A percentile compares a stretch with the other conserved stretches of the same genome.
These are phyloP conservation scores for Melanostigma gelatinosum DNA, from an alignment of 2,113 vertebrate species.

Conservation along the genomic window DNA sequence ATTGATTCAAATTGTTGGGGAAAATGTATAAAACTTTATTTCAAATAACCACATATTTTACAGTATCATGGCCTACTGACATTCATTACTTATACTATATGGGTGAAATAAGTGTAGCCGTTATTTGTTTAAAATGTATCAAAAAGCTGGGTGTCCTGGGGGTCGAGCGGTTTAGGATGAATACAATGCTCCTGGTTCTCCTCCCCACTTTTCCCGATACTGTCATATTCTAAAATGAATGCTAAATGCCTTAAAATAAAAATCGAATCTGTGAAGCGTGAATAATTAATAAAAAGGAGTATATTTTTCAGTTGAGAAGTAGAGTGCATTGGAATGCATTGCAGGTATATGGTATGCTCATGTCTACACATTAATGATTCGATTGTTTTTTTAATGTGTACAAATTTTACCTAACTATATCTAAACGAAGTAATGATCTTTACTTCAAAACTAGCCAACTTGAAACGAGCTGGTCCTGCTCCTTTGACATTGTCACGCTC, in stretches of 20 bases:
- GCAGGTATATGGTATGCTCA: background rate
- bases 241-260: background rate
- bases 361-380: background rate
- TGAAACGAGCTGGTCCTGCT: slow-evolving; percentile 58
- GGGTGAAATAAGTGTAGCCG: background rate
- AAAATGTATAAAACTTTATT: background rate
- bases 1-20: background rate
- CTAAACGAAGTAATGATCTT: slow-evolving; percentile 51
- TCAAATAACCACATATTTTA: background rate
- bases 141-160: background rate
- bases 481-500: slow-evolving; percentile 78
- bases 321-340: background rate
- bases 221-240: background rate
- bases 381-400: background rate
- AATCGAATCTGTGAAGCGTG: background rate
- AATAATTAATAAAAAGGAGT: background rate
- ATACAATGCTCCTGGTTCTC: background rate
- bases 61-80: background rate
- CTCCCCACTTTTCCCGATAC: too few species aligned
- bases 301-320: background rate
- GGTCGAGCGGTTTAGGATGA: background rate
- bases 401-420: slow-evolving; percentile 25
- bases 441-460: slow-evolving; percentile 55
- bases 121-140: background rate
- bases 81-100: background rate